Evolutionary conservation across 2,888 invertebrate genomes (phyloP), one percentile per base, ranked within the genome.

Genomic region (Invenusta paracnida): DNA sequence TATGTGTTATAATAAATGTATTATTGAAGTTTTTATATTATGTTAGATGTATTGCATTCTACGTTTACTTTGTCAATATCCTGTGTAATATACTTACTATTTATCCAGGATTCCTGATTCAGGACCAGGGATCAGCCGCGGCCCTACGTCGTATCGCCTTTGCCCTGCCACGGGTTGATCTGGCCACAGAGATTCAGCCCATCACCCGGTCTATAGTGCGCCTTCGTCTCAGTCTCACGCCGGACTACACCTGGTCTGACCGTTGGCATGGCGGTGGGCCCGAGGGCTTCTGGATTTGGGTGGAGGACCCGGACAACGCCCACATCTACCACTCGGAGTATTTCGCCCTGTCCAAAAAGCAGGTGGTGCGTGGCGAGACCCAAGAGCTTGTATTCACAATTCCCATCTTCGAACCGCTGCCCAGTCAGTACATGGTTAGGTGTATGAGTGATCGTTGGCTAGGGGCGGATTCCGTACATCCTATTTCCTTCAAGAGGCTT

Each of bases 231-330:
- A 93, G 93, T 85, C 94, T 98, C 28, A 94, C 93, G 86, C 89
- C 91, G 0, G 89, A 90, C 83, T 92, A 91, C 88, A 88, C 87
- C 29, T 98, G 97, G 97, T 96, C 95, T 89, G 96, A 96, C 90
- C 94, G 83, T 83, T 23, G 82, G 5, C 81, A 86, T 28, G 86
- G 86, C 1, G 23, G 83, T 5, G 31, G 25, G 29, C 28, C 95
- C 0, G 96, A 98, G 91, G 94, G 95, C 0, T 99, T 97, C 92
- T 98, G 97, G 95, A 94, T 99, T 87, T 98, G 98, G 96, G 95
- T 99, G 30, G 98, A 98, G 91, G 98, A 99, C 92, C 95, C 97
- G 0, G 95, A 96, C 67, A 95, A 94, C 84, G 96, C 98, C 90
- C 94, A 94, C 88, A 97, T 99, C 91, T 97, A 98, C 91, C 98